A percentile compares a stretch with the other conserved stretches of the same genome.
phyloP scores from a whole-genome alignment of 2,888 invertebrate genomes.

The Alsophila aescularia region DNA sequence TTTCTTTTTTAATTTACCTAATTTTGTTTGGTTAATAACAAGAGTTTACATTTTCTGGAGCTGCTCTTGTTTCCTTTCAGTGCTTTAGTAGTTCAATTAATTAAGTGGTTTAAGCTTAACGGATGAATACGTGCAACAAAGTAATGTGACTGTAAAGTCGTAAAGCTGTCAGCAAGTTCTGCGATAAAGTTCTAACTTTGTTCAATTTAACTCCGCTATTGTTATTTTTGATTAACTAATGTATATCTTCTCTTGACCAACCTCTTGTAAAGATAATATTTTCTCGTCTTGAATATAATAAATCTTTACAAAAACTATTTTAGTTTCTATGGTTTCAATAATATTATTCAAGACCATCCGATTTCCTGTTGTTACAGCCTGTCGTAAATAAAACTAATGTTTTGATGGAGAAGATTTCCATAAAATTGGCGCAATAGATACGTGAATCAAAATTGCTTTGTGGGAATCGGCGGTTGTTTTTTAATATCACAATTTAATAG shows the following conservation, averaged over 20 bases:
- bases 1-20: neutral
- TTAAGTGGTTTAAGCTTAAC: neutral
- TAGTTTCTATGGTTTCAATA: too few relatives aligned
- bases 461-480: slow-evolving; percentile 13
- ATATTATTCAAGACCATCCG: too few relatives aligned
- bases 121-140: neutral
- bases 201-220: too few relatives aligned
- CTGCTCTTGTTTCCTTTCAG: slow-evolving; percentile 1
- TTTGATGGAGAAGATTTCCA: too few relatives aligned
- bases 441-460: slow-evolving; percentile 3
- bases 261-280: too few relatives aligned
- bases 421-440: too few relatives aligned
- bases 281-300: too few relatives aligned
- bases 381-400: too few relatives aligned
- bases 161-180: neutral
- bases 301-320: too few relatives aligned
- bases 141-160: neutral
- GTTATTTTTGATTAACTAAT: too few relatives aligned
- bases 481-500: slow-evolving; percentile 69
- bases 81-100: neutral
- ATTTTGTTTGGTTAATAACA: neutral
- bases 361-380: too few relatives aligned
- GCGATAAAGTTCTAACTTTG: neutral
- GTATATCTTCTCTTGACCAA: too few relatives aligned
- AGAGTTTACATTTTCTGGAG: slow-evolving; percentile 16